Conservation (phyloP, 2,113 vertebrate genomes). For the Trachemys scripta region DNA sequence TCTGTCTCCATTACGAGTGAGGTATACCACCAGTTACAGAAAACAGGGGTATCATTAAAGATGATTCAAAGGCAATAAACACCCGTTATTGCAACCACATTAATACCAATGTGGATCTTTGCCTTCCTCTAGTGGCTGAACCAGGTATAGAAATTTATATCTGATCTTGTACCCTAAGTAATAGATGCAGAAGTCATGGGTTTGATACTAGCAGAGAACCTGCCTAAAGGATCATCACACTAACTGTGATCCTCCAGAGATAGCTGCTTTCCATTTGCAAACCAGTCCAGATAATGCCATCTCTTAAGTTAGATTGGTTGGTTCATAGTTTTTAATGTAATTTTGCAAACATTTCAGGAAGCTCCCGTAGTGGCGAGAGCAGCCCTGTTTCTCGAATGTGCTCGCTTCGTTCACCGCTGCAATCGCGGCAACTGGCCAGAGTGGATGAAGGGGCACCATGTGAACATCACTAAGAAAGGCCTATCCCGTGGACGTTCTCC, state of each 20-base stretch:
- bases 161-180: neutral
- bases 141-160: neutral
- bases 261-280: neutral
- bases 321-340: neutral
- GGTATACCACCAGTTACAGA: neutral
- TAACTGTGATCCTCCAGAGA: neutral
- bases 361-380: conserved; percentile 95
- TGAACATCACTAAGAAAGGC: conserved; percentile 96
- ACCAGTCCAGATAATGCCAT: rapidly evolving
- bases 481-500: conserved; percentile 95
- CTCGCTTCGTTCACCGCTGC: conserved; percentile 96
- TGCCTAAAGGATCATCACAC: neutral
- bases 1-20: neutral
- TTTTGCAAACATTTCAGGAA: conserved; percentile 81
- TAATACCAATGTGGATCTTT: neutral
- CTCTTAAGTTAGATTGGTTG: neutral
- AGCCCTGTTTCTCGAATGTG: conserved; percentile 95
- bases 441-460: conserved; percentile 99
- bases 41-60: neutral
- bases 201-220: neutral
- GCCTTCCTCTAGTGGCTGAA: neutral
- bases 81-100: neutral
- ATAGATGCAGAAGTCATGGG: neutral
- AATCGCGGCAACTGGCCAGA: conserved; percentile 99
- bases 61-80: neutral